These are phyloP conservation scores for Spermophilus dauricus DNA, from an alignment of 2,113 vertebrate species.

Conservation along the genomic window DNA sequence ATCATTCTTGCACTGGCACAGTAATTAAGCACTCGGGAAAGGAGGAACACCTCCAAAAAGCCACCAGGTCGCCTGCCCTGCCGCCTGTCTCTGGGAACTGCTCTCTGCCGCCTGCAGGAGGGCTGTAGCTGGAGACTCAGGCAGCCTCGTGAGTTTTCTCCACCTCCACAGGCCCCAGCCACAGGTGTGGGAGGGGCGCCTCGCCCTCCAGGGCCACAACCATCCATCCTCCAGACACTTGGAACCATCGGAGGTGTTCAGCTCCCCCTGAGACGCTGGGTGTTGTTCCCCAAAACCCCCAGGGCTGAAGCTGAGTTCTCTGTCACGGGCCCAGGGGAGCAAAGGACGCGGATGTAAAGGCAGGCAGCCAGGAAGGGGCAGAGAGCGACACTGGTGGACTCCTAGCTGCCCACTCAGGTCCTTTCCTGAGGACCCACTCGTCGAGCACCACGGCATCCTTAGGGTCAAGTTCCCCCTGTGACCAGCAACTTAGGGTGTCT, in stretches of 20 bases:
- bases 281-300: background rate
- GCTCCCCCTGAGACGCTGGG: background rate
- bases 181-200: background rate
- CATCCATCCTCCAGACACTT: background rate
- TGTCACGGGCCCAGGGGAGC: background rate
- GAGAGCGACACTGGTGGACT: background rate
- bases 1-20: background rate
- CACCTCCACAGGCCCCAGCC: background rate
- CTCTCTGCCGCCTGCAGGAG: background rate
- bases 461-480: background rate
- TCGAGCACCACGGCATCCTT: background rate
- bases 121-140: background rate
- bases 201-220: background rate
- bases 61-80: too few relatives aligned
- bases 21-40: conserved; percentile 46
- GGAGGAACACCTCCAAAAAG: background rate
- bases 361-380: background rate
- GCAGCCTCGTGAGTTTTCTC: background rate
- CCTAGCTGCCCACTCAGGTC: background rate
- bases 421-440: background rate
- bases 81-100: background rate
- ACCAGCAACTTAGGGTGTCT: background rate
- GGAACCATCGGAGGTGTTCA: background rate
- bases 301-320: background rate
- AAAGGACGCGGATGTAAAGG: background rate